These are phyloP conservation scores for Scopus umbretta DNA, from an alignment of 2,113 vertebrate genomes.

Conservation along the genomic window DNA sequence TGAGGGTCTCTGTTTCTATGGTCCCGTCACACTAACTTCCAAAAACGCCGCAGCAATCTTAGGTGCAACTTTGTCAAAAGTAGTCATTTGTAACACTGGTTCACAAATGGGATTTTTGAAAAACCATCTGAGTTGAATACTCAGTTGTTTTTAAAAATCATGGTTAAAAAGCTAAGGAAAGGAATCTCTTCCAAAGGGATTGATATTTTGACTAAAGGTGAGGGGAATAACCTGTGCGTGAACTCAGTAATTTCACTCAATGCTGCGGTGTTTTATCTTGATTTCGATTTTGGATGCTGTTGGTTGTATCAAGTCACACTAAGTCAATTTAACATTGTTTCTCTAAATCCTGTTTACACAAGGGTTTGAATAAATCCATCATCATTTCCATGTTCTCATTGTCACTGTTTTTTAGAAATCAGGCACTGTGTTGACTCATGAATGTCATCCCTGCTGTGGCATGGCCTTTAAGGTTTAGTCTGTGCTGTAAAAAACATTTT, in stretches of 20 bases:
- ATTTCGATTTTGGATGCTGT: background rate
- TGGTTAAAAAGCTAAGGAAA: background rate
- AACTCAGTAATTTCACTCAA: background rate
- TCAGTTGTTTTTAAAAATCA: background rate
- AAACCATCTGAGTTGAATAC: background rate
- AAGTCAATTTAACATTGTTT: background rate
- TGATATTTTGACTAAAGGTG: background rate
- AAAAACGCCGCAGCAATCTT: background rate
- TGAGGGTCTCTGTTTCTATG: background rate
- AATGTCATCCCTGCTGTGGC: background rate
- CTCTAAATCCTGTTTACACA: background rate
- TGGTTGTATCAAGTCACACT: background rate
- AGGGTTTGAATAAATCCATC: background rate
- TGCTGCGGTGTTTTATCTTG: background rate
- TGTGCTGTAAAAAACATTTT: constrained; percentile 11
- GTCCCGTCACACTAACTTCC: background rate
- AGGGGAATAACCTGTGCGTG: background rate
- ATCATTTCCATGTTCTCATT: background rate
- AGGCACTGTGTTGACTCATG: background rate
- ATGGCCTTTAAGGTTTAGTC: background rate
- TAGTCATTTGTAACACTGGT: background rate
- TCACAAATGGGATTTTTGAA: background rate
- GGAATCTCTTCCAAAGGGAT: background rate
- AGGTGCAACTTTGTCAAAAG: background rate
- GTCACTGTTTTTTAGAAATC: background rate